Base-by-base conservation (phyloP, 2,888 invertebrate genomes). In the Phymatocera aterrima region DNA sequence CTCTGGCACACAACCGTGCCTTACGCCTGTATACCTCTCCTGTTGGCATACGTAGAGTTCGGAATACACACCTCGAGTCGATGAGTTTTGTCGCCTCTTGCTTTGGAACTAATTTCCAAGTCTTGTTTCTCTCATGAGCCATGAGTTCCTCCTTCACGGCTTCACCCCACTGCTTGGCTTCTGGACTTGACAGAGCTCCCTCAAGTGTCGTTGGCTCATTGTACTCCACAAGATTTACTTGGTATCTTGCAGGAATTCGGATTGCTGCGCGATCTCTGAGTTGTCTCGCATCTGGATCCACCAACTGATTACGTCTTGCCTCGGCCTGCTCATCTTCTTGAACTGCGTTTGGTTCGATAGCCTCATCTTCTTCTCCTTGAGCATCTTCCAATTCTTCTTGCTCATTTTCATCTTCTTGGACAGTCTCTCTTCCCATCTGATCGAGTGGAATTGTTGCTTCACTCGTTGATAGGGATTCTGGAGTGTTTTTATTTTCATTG, bases 21-120 rank as follows among this genome's bases (percentile, higher is more conserved):
- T 77, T 77, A n/a, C n/a, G n/a, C n/a, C n/a, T n/a, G n/a, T n/a
- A n/a, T n/a, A n/a, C n/a, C n/a, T n/a, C n/a, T n/a, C n/a, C n/a
- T n/a, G n/a, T n/a, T n/a, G n/a, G n/a, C n/a, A n/a, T n/a, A n/a
- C n/a, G n/a, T n/a, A n/a, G n/a, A n/a, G n/a, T n/a, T n/a, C n/a
- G n/a, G 43, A 79, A 79, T 5, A 79, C 57, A 77, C 79, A 79
- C 12, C 54, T 77, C 8, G 28, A 64, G 10, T 65, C 75, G 31
- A 78, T 78, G 18, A 64, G 43, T 46, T 80, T 51, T 43, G 1
- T 24, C 31, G 28, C 15, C 48, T 18, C 46, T 21, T n/a, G 64
- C 68, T 24, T 78, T 37, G 5, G 40, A n/a, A n/a, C n/a, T n/a
- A n/a, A n/a, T n/a, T n/a, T 15, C 78, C 79, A 79, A 0, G 72